phyloP scores from a whole-genome alignment of 1,140 invertebrate species.

The Tetramorium parvispinum region DNA sequence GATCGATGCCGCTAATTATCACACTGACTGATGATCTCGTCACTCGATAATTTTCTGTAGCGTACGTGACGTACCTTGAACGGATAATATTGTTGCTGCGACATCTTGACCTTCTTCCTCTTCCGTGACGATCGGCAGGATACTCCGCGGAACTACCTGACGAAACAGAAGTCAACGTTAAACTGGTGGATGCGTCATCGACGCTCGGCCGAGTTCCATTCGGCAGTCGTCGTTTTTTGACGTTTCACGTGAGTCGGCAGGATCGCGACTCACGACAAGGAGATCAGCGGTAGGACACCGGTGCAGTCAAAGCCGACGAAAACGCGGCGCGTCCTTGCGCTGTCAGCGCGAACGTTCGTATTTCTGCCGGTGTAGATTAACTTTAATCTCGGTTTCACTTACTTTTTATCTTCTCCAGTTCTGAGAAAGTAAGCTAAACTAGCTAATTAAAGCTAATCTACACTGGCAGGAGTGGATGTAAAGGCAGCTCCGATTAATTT shows the following conservation, averaged over 20 bases:
- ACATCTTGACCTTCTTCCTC: conserved; percentile 73
- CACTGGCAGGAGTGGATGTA: no score
- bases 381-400: no score
- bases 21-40: neutral
- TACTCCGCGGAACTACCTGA: neutral
- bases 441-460: no score
- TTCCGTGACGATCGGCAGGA: neutral
- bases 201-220: no score
- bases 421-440: no score
- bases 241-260: neutral
- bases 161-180: neutral
- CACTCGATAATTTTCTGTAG: neutral
- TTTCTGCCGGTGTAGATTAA: no score
- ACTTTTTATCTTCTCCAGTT: no score
- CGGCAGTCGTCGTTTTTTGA: neutral
- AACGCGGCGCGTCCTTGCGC: no score
- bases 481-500: no score
- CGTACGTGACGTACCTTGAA: conserved; percentile 78
- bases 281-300: no score
- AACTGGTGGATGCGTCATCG: conserved; percentile 19
- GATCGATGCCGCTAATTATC: conserved; percentile 26
- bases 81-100: conserved; percentile 81
- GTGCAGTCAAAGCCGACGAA: no score
- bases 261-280: neutral
- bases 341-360: no score